Evolutionary conservation across 2,888 invertebrate species (phyloP).

Genomic region (Lepetodrilus schrolli): DNA sequence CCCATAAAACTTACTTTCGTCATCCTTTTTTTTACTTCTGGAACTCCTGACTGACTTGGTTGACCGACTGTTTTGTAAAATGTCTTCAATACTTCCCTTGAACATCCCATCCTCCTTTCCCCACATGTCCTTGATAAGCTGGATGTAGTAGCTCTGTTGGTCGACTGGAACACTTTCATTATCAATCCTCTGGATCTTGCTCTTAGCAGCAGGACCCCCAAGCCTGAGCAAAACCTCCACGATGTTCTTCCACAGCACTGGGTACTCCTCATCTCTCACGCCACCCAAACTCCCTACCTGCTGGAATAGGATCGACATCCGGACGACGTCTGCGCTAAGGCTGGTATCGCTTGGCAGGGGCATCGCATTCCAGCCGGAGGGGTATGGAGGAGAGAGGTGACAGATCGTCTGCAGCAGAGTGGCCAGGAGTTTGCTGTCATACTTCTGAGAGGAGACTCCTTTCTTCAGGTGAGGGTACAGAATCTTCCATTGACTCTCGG

Average conservation of each 20-base stretch:
- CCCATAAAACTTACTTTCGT: neutral
- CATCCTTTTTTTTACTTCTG: neutral
- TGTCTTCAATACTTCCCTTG: neutral
- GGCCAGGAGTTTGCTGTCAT: constrained; percentile 58
- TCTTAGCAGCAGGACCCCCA: constrained; percentile 57
- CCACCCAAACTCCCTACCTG: constrained; percentile 42
- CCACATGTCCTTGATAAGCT: constrained; percentile 43
- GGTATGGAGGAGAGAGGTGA: constrained; percentile 70
- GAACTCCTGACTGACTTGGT: neutral
- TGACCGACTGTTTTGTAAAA: neutral
- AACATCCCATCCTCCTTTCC: constrained; percentile 30
- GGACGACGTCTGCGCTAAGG: constrained; percentile 66
- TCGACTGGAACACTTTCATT: constrained; percentile 54
- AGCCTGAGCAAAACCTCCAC: constrained; percentile 57
- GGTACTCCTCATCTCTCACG: constrained; percentile 39
- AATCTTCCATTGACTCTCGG: constrained; percentile 58
- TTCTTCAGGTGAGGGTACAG: constrained; percentile 59
- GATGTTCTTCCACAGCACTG: constrained; percentile 47
- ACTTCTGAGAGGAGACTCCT: constrained; percentile 55
- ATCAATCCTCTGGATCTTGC: constrained; percentile 57
- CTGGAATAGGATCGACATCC: constrained; percentile 56
- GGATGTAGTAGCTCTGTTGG: constrained; percentile 56
- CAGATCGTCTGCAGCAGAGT: constrained; percentile 67
- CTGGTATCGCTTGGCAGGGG: constrained; percentile 63
- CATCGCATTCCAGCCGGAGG: constrained; percentile 66